Evolutionary conservation across 2,888 invertebrate genomes (phyloP), one percentile per base, ranked within the genome.

Genomic region (Rhagonycha lutea): DNA sequence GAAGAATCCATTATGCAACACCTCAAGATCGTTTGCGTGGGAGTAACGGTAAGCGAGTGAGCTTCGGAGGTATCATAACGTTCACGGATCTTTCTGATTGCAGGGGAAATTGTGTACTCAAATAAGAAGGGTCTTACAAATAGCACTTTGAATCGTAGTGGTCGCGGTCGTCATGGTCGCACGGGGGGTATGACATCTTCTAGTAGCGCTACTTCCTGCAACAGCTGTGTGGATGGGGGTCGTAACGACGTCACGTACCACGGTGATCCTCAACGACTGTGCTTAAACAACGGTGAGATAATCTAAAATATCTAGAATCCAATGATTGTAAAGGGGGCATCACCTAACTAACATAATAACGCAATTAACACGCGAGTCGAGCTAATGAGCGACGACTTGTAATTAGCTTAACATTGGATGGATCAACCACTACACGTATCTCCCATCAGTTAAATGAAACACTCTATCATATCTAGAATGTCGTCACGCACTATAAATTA

Each of bases 101-200:
- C 73, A 81, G 81, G 80, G 68, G 81, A 81, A 71, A 80, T 81
- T 72, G 79, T 80, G 63, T 80, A 81, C 68, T 77, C 80, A 14
- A 79, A 82, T 75, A 88, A 87, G 82, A 87, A 87, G 79, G 79
- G 83, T 67, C 80, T 86, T 70, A 82, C 87, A 75, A 86, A 87
- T 82, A 88, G 84, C 80, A 85, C 86, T 60, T 79, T 88, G 72
- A 83, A 86, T 60, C 85, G 89, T 72, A 87, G 86, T 73, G 87
- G 87, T 47, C 84, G 89, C 73, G 83, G 82, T 68, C 82, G 88
- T 80, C 86, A 89, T 81, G 87, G 90, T 8, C 81, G 86, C 71
- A 82, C 87, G 28, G 88, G 89, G 75, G 90, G 90, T 62, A 90
- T 91, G 90, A 91, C 90, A 65, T 90, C 90, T 73, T 90, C 90